Evolutionary conservation across 2,888 invertebrate species (phyloP), one percentile per base, ranked within the genome.

Genomic region (Archaeoteleia sp.): DNA sequence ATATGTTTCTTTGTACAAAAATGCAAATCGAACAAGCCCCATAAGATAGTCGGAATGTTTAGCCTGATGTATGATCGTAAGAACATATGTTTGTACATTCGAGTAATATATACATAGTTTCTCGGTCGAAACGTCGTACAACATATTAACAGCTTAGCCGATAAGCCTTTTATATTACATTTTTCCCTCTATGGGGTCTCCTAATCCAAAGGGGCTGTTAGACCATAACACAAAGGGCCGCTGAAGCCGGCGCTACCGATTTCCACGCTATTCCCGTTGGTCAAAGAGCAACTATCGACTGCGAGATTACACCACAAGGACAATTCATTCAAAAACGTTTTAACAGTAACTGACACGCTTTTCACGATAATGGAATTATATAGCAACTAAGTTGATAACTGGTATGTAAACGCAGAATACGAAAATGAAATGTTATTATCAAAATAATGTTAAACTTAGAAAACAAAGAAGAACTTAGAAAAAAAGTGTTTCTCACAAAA

Each of bases 151-250:
- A 75, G 84, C 85, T 85, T 84, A 85, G 81, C 75, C 79, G 77
- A 79, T 85, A 85, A 85, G 84, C 84, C 85, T 82, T 85, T 85
- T 84, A 85, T 85, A 85, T 85, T 85, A 85, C 84, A 85, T 85
- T 85, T 85, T 85, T 85, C 84, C 84, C 85, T 84, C 81, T 82
- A 82, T 81, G 83, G 84, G 84, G 83, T 83, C 81, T 79, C 71
- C 77, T 85, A 84, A 85, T 85, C 84, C 84, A 77, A 80, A 76
- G 77, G 80, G 78, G 77, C 71, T 75, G 73, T 67, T 48, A 63
- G 73, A 68, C 58, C 63, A 48, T 42, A 63, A 63, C 53, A 53
- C 67, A 58, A 70, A 68, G 66, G 62, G 71, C 61, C 54, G 53
- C 66, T 23, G 54, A 51, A 46, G 48, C 66, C 61, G 57, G 57